phyloP scores from a whole-genome alignment of 2,113 vertebrate species.

The Solea senegalensis region DNA sequence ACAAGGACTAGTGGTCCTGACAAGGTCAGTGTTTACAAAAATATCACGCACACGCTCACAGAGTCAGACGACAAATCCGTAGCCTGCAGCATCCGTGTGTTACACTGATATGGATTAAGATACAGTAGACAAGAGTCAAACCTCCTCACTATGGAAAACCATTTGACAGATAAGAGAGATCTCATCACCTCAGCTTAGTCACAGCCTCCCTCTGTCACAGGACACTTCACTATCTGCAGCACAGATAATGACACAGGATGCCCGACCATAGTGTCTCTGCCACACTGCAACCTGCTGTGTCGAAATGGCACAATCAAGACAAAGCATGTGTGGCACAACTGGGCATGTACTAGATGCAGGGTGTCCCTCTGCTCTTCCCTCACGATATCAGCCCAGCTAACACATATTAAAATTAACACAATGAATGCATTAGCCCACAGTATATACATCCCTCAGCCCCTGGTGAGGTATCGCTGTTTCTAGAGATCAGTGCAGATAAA shows the following conservation, averaged over 20 bases:
- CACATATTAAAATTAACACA: constrained; percentile 6
- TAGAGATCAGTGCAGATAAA: constrained; percentile 66
- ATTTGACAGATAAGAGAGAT: constrained; percentile 35
- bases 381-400: not conserved
- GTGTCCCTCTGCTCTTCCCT: constrained; percentile 8
- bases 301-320: constrained; percentile 26
- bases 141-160: constrained; percentile 34
- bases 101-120: constrained; percentile 51
- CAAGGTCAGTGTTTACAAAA: not conserved
- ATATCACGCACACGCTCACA: constrained; percentile 7
- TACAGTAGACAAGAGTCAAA: constrained; percentile 50
- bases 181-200: constrained; percentile 36
- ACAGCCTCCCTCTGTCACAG: constrained; percentile 9
- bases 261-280: constrained; percentile 9
- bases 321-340: constrained; percentile 24
- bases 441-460: constrained; percentile 2
- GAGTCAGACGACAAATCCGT: constrained; percentile 27
- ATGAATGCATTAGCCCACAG: not conserved
- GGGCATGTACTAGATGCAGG: constrained; percentile 32
- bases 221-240: constrained; percentile 11
- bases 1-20: too few species aligned
- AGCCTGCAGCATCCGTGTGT: constrained; percentile 28
- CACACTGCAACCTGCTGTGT: constrained; percentile 9
- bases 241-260: constrained; percentile 31
- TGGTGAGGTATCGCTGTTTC: constrained; percentile 52